Evolutionary conservation across 2,797 vertebrate species (phyloP), one percentile per base, ranked within the genome.

Genomic region (Lophotriccus pileatus): DNA sequence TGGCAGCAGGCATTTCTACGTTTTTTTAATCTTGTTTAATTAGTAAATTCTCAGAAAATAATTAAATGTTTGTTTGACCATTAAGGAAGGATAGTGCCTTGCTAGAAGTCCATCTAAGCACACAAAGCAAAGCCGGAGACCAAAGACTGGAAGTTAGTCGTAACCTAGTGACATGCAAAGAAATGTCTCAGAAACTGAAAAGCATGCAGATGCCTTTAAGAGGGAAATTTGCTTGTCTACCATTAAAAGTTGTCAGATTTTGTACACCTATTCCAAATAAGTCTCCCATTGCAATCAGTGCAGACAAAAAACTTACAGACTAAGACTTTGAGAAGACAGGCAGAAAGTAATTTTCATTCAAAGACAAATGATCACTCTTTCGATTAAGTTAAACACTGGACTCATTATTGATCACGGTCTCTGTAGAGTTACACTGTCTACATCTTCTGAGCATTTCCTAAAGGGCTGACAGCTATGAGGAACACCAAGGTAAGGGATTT

Each of bases 321-420:
- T 25, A 56, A 66, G 81, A 41, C 25, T 83, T n/a, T 41, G 36
- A 90, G 82, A 92, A 92, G 87, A 84, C 5, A 7, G 34, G 55
- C 36, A 95, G 74, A 94, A 94, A 85, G 46, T 47, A 88, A 81
- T 90, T 84, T 94, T 93, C 46, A 44, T 63, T 84, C 83, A 76
- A 78, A 92, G 83, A 76, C 58, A 66, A 37, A 86, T 22, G 80
- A 87, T 34, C 28, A 30, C 32, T 73, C 79, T 82, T 89, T 67
- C 87, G 78, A 83, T 93, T 76, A 89, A 89, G 78, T 82, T 93
- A 68, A 93, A 79, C 32, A 64, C 53, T 55, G 69, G 69, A 87
- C 87, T 89, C 39, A 62, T 81, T 85, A 82, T 41, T 88, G 58
- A 73, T 73, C 52, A 58, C 17, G 44, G 64, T 81, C 77, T 80